Percentiles rank a stretch among this genome's conserved stretches.
Conservation (phyloP, 2,797 vertebrate genomes). For the Anguilla anguilla region DNA sequence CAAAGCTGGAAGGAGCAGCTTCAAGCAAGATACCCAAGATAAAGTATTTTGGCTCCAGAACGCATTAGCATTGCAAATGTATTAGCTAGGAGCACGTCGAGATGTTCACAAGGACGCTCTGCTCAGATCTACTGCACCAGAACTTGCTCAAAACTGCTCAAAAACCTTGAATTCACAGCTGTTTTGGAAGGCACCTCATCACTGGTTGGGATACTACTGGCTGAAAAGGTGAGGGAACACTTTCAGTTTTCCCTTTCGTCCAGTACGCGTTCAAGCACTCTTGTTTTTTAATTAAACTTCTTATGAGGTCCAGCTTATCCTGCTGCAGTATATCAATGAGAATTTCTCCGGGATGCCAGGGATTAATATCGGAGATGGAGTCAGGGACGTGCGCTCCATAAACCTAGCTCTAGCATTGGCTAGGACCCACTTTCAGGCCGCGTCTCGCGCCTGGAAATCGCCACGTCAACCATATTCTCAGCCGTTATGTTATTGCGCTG, state of each 20-base stretch:
- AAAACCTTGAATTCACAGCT: neutral
- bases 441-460: neutral
- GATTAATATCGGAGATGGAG: neutral
- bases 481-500: neutral
- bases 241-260: neutral
- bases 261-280: neutral
- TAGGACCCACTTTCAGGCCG: neutral
- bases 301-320: neutral
- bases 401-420: neutral
- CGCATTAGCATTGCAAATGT: neutral
- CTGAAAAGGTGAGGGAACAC: neutral
- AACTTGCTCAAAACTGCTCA: neutral
- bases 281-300: neutral
- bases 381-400: neutral
- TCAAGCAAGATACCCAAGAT: neutral
- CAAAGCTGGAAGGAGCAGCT: neutral
- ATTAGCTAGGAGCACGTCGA: constrained; percentile 6
- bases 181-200: too few relatives aligned
- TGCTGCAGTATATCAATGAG: neutral
- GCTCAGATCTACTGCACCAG: neutral
- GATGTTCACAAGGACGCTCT: neutral
- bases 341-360: neutral
- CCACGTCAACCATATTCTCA: neutral
- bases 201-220: neutral
- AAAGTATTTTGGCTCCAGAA: neutral